A percentile compares a stretch with the other conserved stretches of the same genome.
phyloP scores from a whole-genome alignment of 2,888 invertebrate species.

The Heliconius sara region DNA sequence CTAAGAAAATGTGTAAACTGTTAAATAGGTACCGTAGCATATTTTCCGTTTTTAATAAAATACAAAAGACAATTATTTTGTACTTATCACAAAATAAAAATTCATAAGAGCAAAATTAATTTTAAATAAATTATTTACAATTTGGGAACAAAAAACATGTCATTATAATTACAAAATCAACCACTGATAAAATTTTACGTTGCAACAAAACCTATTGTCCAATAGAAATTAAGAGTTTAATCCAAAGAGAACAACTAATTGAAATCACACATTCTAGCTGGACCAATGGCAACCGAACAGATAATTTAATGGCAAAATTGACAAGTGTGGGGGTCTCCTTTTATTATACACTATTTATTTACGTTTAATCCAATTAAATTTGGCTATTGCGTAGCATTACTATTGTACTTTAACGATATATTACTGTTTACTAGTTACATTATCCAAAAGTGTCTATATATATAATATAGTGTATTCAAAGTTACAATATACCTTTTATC shows the following conservation, averaged over 20 bases:
- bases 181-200: slow-evolving; percentile 37
- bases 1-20: neutral
- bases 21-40: neutral
- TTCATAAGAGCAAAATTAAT: neutral
- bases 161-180: neutral
- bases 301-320: slow-evolving; percentile 78
- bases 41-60: neutral
- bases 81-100: neutral
- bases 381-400: slow-evolving; percentile 20
- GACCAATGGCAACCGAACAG: slow-evolving; percentile 77
- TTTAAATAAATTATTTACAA: neutral
- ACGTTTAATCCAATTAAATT: slow-evolving; percentile 61
- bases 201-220: slow-evolving; percentile 19
- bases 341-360: slow-evolving; percentile 57
- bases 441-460: slow-evolving; percentile 25
- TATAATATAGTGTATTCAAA: neutral
- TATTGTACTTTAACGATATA: slow-evolving; percentile 2
- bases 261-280: slow-evolving; percentile 58
- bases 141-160: neutral
- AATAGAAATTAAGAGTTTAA: slow-evolving; percentile 42
- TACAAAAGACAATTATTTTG: neutral
- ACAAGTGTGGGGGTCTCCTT: slow-evolving; percentile 63
- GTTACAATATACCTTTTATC: slow-evolving; percentile 6
- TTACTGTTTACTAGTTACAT: slow-evolving; percentile 29
- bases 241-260: slow-evolving; percentile 45